A percentile compares a stretch with the other conserved stretches of the same genome.
These are phyloP conservation scores for Enteromius fasciolatus DNA, from an alignment of 2,797 vertebrate genomes.

Conservation along the genomic window DNA sequence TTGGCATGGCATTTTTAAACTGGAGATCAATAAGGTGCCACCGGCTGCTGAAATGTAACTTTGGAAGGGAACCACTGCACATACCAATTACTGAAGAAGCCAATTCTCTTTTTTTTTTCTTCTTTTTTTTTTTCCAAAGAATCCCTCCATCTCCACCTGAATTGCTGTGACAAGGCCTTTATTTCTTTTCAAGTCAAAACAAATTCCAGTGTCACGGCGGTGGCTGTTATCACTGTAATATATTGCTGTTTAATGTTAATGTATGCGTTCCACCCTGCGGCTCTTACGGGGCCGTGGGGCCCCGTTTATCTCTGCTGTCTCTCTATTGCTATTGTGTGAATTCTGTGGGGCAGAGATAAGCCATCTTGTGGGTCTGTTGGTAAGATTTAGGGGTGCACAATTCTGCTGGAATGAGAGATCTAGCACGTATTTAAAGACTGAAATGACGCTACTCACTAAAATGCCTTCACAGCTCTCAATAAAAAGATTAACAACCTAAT, in stretches of 20 bases:
- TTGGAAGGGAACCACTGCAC: slow-evolving; percentile 10
- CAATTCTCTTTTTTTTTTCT: slow-evolving; percentile 5
- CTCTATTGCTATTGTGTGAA: slow-evolving; percentile 36
- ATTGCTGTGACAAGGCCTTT: slow-evolving; percentile 30
- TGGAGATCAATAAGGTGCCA: slow-evolving; percentile 27
- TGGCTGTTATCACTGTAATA: slow-evolving; percentile 46
- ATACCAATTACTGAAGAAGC: slow-evolving; percentile 32
- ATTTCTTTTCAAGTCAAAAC: slow-evolving; percentile 45
- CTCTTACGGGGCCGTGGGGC: neutral
- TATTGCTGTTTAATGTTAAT: slow-evolving; percentile 50
- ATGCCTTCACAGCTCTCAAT: slow-evolving; percentile 8
- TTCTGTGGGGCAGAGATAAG: slow-evolving; percentile 47
- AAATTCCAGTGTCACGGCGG: slow-evolving; percentile 21
- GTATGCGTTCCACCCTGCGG: slow-evolving; percentile 20
- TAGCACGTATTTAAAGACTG: slow-evolving; percentile 31
- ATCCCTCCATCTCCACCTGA: slow-evolving; percentile 32
- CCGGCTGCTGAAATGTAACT: slow-evolving; percentile 13
- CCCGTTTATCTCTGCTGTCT: slow-evolving; percentile 19
- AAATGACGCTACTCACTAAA: slow-evolving; percentile 23
- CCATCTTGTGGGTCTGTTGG: slow-evolving; percentile 31
- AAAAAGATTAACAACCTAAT: slow-evolving; percentile 10
- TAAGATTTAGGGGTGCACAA: slow-evolving; percentile 32
- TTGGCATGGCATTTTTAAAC: slow-evolving; percentile 21
- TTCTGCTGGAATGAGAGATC: slow-evolving; percentile 23
- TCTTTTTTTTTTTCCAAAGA: neutral